Conservation (phyloP, 2,888 invertebrate species). For the Adelognathus sp. region DNA sequence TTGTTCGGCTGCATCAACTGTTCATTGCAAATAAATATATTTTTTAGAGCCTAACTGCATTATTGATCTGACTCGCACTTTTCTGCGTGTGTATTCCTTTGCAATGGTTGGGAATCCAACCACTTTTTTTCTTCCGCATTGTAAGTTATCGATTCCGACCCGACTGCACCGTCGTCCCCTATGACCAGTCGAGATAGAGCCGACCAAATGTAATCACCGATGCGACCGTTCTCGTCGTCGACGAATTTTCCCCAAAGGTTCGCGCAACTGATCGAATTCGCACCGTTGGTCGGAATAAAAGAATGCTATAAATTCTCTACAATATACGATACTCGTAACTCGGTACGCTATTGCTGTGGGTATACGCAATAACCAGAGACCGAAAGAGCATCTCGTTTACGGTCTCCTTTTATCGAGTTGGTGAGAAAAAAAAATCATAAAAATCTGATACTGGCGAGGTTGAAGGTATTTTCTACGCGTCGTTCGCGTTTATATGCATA, state of each 20-base stretch:
- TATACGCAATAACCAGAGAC: neutral
- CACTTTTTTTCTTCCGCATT: too few relatives aligned
- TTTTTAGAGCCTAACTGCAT: too few relatives aligned
- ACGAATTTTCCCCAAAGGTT: slow-evolving; percentile 12
- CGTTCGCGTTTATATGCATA: neutral
- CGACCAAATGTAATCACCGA: slow-evolving; percentile 34
- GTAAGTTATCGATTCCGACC: slow-evolving; percentile 47
- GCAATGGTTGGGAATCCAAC: slow-evolving; percentile 26
- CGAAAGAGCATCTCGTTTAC: neutral
- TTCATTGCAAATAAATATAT: too few relatives aligned
- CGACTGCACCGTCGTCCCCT: slow-evolving; percentile 1
- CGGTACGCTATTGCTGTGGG: too few relatives aligned
- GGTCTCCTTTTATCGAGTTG: too few relatives aligned
- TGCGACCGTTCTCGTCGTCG: neutral
- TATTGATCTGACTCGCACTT: too few relatives aligned
- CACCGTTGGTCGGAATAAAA: neutral
- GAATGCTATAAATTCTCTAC: neutral
- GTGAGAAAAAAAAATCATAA: neutral
- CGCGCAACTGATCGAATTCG: neutral
- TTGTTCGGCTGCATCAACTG: too few relatives aligned
- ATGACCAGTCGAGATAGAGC: neutral
- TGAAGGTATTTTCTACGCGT: too few relatives aligned
- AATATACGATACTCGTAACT: neutral
- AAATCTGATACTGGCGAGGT: too few relatives aligned
- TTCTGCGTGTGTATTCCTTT: neutral